A percentile compares a stretch with the other conserved stretches of the same genome.
These are phyloP conservation scores for Misgurnus mizolepis DNA, from an alignment of 2,113 vertebrate genomes.

Conservation along the genomic window DNA sequence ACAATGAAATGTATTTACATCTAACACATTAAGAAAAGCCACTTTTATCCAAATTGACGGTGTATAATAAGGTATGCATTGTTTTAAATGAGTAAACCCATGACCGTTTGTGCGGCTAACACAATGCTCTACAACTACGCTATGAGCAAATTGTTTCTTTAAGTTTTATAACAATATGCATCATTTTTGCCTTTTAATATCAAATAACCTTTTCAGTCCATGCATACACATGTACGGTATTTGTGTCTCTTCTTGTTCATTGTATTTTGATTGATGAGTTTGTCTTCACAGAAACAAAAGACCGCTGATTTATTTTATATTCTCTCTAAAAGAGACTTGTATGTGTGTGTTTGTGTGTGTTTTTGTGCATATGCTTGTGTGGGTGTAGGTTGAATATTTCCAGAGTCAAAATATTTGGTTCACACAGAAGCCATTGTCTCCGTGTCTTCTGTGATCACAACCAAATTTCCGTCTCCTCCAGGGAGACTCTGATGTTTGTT, in stretches of 20 bases:
- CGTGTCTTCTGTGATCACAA: slow-evolving; percentile 35
- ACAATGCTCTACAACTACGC: too few species aligned
- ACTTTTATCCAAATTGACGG: too few species aligned
- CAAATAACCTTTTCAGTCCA: background rate
- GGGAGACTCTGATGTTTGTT: slow-evolving; percentile 30
- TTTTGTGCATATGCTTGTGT: slow-evolving; percentile 16
- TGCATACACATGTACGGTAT: background rate
- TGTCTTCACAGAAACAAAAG: slow-evolving; percentile 22
- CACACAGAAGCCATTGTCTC: slow-evolving; percentile 49
- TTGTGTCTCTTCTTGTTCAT: background rate
- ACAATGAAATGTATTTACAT: too few species aligned
- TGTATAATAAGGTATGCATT: too few species aligned
- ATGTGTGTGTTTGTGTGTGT: slow-evolving; percentile 7
- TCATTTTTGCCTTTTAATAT: background rate
- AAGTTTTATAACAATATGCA: too few species aligned
- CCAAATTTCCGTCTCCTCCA: slow-evolving; percentile 26
- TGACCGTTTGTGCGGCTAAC: too few species aligned
- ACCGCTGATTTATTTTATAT: slow-evolving; percentile 13
- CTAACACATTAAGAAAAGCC: too few species aligned
- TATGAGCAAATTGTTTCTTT: too few species aligned
- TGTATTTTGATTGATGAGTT: slow-evolving; percentile 4
- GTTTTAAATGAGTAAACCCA: too few species aligned
- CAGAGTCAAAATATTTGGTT: slow-evolving; percentile 40
- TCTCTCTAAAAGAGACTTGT: slow-evolving; percentile 14
- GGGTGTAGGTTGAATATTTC: slow-evolving; percentile 46